These are phyloP conservation scores for Cetoscarus ocellatus DNA, from an alignment of 2,797 vertebrate genomes.

Conservation along the genomic window DNA sequence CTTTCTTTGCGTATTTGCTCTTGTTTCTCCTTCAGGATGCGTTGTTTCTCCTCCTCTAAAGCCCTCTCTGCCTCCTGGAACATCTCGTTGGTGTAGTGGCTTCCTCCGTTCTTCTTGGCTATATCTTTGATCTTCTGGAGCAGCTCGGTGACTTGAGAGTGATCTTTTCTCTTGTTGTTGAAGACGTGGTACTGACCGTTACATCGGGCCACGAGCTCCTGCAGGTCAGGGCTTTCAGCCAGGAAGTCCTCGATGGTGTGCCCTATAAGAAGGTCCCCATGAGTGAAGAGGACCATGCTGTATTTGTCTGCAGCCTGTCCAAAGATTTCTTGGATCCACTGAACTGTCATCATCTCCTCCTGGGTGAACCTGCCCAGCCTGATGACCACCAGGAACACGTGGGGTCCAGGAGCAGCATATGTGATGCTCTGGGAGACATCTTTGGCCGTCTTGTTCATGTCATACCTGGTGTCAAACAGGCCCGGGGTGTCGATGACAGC, in stretches of 20 bases:
- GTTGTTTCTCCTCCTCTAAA: constrained; percentile 4
- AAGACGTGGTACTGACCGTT: constrained; percentile 29
- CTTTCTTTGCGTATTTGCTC: constrained; percentile 1
- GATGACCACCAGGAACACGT: no score
- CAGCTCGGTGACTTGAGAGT: constrained; percentile 24
- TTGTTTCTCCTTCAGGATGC: constrained; percentile 20
- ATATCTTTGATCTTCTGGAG: constrained; percentile 31
- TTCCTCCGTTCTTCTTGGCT: no score
- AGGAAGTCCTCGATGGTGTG: no score
- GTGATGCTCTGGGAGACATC: no score
- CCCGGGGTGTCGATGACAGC: constrained; percentile 6
- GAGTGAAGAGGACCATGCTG: not conserved
- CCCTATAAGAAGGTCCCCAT: not conserved
- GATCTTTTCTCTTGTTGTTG: constrained; percentile 3
- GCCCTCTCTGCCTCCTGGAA: constrained; percentile 17
- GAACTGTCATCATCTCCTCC: not conserved
- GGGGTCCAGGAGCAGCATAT: no score
- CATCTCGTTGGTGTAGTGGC: constrained; percentile 23
- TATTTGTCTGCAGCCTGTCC: constrained; percentile 1
- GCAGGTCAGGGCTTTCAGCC: no score
- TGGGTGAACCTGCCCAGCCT: not conserved
- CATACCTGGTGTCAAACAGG: no score
- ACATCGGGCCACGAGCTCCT: not conserved
- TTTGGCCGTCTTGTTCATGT: no score
- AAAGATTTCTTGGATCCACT: not conserved